Evolutionary conservation across 2,113 vertebrate genomes (phyloP), one percentile per base, ranked within the genome.

Genomic region (Eira barbara): DNA sequence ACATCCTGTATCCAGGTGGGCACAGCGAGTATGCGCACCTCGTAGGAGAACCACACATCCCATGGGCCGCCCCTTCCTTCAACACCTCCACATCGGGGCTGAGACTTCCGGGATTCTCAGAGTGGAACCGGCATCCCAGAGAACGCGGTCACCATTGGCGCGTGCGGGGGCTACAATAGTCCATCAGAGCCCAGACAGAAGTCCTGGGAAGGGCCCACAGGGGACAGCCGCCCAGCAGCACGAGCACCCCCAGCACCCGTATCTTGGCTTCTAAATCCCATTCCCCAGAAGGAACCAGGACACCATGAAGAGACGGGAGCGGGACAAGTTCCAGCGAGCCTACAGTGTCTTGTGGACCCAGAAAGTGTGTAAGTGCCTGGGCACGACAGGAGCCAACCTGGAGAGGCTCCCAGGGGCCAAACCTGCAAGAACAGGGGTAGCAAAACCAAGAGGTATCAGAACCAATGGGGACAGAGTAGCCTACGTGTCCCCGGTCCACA

Each of bases 401-500:
- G 61, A 90, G 55, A 90, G 45, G 47, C 29, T 25, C 14, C 25
- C 18, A 8, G 69, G 8, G 23, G 29, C 49, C 57, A 83, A 49
- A 59, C 7, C n/a, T 13, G 13, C 36, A 63, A 39, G 11, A 10
- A 67, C 4, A 0, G 14, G 74, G 80, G 67, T 36, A 57, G 85
- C 1, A 78, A 95, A 47, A 63, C 47, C 29, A 36, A 59, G 45
- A 31, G 36, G 13, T 39, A 34, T 10, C 1, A 14, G 18, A 93
- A 57, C 27, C 15, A 15, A 49, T 25, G 0, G 39, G 18, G 14
- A 87, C 14, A 21, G 0, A 86, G 15, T 5, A 76, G 39, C 39
- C 7, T 13, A 27, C 27, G 0, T 2, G 29, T 4, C 49, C n/a
- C 1, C 2, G 0, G 52, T 71, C 93, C 34, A 63, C 0, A 52